Conservation (phyloP, 2,797 vertebrate genomes). For the Dallia pectoralis region DNA sequence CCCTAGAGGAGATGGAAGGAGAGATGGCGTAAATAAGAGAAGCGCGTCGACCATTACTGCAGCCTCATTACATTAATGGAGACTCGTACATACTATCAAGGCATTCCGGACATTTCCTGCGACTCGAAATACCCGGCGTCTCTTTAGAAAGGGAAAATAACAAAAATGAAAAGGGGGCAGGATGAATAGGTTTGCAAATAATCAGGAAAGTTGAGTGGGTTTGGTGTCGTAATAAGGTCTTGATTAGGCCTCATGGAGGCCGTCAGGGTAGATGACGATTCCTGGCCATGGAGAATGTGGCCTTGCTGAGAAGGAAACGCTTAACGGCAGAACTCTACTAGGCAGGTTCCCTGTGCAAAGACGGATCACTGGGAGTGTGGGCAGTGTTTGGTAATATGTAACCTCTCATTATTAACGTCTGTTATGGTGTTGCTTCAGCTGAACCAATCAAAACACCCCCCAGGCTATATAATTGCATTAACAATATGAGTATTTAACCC, state of each 20-base stretch:
- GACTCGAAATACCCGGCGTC: constrained; percentile 62
- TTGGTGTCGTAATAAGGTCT: constrained; percentile 66
- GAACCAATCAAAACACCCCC: too few relatives aligned
- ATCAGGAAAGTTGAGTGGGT: constrained; percentile 62
- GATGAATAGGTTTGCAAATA: constrained; percentile 55
- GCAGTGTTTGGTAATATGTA: background rate
- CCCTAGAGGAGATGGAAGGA: constrained; percentile 68
- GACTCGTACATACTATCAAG: constrained; percentile 78
- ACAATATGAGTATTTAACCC: too few relatives aligned
- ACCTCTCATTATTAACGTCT: background rate
- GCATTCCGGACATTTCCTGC: constrained; percentile 73
- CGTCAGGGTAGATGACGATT: constrained; percentile 64
- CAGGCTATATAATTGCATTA: too few relatives aligned
- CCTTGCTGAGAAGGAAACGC: constrained; percentile 26
- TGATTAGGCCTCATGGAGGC: constrained; percentile 66
- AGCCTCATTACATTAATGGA: constrained; percentile 84
- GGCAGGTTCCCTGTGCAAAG: constrained; percentile 30
- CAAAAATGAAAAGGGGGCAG: constrained; percentile 38
- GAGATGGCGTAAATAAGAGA: constrained; percentile 78
- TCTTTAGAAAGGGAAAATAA: constrained; percentile 30
- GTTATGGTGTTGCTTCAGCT: background rate
- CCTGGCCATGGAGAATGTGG: constrained; percentile 50
- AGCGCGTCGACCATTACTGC: constrained; percentile 72
- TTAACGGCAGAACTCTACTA: constrained; percentile 17
- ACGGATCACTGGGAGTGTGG: constrained; percentile 24